Evolutionary conservation across 1,140 invertebrate genomes (phyloP).

Genomic region (Drosophila bocqueti): DNA sequence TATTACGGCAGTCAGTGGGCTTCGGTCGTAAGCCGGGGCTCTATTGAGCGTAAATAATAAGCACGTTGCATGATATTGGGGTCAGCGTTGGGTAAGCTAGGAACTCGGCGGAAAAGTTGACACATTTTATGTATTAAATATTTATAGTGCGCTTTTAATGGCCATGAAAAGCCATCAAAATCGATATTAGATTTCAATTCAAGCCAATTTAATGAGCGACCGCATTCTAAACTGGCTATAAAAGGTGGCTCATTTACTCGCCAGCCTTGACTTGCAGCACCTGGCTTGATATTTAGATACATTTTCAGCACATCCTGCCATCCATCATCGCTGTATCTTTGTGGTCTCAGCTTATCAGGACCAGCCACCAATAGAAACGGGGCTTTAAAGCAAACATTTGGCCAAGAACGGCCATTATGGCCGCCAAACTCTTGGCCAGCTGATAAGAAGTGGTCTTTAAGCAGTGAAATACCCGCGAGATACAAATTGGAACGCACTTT

Average conservation of each 20-base stretch:
- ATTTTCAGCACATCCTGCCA: conserved; percentile 14
- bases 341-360: conserved; percentile 7
- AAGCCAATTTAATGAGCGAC: background rate
- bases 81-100: conserved; percentile 5
- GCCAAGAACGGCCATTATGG: conserved; percentile 36
- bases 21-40: conserved; percentile 38
- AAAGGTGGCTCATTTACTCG: background rate
- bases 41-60: conserved; percentile 53
- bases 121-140: conserved; percentile 4
- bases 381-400: conserved; percentile 47
- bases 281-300: background rate
- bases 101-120: background rate
- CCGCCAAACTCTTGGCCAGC: conserved; percentile 15
- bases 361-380: conserved; percentile 33
- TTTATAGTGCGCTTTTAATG: conserved; percentile 1
- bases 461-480: conserved; percentile 27
- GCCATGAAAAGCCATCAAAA: background rate
- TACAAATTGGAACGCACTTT: conserved; percentile 56
- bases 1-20: conserved; percentile 67
- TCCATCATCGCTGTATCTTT: conserved; percentile 17
- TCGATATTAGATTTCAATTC: background rate
- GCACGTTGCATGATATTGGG: conserved; percentile 4
- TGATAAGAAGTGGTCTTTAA: conserved; percentile 40
- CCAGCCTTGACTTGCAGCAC: background rate
- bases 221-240: background rate